Evolutionary conservation across 2,797 vertebrate species (phyloP).

Genomic region (Cryptoblepharus egeriae): DNA sequence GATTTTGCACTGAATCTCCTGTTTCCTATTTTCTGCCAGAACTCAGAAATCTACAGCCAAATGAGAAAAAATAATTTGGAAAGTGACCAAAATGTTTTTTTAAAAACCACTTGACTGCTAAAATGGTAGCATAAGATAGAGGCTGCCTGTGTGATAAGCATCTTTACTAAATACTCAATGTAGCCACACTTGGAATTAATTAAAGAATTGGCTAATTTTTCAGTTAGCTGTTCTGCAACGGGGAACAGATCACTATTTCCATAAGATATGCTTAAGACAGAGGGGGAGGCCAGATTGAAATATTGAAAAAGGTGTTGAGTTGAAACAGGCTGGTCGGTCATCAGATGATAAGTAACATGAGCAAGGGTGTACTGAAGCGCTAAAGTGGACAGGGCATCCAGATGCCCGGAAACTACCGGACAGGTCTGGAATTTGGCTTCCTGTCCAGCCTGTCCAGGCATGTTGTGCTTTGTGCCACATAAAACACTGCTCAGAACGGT

Average conservation of each 20-base stretch:
- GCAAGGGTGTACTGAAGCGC: background rate
- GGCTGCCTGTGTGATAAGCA: background rate
- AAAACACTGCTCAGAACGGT: no score
- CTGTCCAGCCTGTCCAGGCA: no score
- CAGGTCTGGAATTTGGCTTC: no score
- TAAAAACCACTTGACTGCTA: no score
- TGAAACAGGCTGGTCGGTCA: background rate
- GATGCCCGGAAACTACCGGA: no score
- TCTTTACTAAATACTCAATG: constrained; percentile 21
- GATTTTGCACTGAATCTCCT: no score
- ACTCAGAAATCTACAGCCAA: background rate
- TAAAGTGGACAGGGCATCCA: no score
- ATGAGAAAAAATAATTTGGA: background rate
- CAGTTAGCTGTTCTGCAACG: constrained; percentile 19
- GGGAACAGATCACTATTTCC: constrained; percentile 13
- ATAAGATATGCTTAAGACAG: constrained; percentile 4
- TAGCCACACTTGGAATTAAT: constrained; percentile 15
- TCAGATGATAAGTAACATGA: background rate
- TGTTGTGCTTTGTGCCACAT: no score
- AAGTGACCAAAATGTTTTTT: no score
- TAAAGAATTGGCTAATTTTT: constrained; percentile 18
- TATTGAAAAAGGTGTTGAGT: background rate
- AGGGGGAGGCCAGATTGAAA: background rate
- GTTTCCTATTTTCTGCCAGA: background rate
- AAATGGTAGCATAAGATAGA: background rate